Base-by-base conservation (phyloP, 2,113 vertebrate species). In the Embiotoca jacksoni region DNA sequence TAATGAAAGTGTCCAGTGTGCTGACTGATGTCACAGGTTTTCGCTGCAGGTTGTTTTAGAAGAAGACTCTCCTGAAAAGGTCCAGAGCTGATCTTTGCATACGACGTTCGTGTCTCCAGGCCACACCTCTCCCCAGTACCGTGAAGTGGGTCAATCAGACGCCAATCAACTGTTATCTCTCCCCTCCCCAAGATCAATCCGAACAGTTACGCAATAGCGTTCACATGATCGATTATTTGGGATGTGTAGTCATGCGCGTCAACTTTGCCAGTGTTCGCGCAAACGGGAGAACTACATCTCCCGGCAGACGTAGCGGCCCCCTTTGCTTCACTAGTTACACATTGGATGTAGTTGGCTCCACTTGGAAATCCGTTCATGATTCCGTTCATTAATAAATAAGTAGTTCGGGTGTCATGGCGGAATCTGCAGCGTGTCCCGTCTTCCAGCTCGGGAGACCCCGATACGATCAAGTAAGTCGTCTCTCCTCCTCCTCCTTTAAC, bases 381-480 rank as follows among this genome's bases (percentile, higher is more conserved):
- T 76, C 71, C 63, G 15, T 92, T 85, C 75, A 83, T 93, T 86
- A 92, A 93, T 92, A 91, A 91, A 68, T 87, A 81, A 88, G 78
- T 46, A 87, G 83, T 78, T 80, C 23, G 7, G 80, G 78, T 90
- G 91, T 95, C 88, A 97, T 98, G 97, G 95, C 94, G 94, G 96
- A 96, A 83, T 89, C 94, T 35, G 89, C 90, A 56, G 94, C 92
- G 2, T 95, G 92, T 64, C 96, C 96, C 10, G 94, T 90, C 70
- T 99, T 99, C 90, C 96, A 94, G 93, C 94, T 99, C 89, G 97
- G 97, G 31, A 96, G 95, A 89, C 90, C 97, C 1, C 96, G 96
- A 56, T 98, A 96, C 85, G 95, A 97, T 85, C 97, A 98, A 97
- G 97, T 98, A 91, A 85, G 77, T 41, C 5, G 23, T 23, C 23